Base-by-base conservation (phyloP, 2,113 vertebrate species). In the Rhineura floridana region DNA sequence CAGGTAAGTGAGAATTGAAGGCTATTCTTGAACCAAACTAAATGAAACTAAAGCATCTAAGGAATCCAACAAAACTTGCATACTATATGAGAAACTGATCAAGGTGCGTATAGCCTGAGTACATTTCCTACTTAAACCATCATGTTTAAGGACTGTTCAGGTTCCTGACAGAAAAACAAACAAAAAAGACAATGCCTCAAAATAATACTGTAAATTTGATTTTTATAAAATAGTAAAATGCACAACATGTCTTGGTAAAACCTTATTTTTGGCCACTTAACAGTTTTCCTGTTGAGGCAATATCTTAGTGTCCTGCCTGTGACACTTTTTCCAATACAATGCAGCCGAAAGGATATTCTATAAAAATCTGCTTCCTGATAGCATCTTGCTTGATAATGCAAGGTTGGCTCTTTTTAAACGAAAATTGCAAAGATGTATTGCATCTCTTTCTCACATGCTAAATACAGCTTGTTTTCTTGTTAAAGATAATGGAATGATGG, bases 1-100 rank as follows among this genome's bases (percentile, higher is more conserved):
- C 96, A 97, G 96, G 96, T 97, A 91, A 95, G 96, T 28, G 73
- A 44, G 1, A 1, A 33, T 86, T 76, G 70, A 85, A 82, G 33
- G 0, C 4, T 4, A 42, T 59, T 30, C 5, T 50, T 83, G 21
- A 81, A 79, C 52, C 5, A 6, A 52, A 30, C 2, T 70, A 89
- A 76, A 9, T 3, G 0, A 79, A 75, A 50, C 42, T 17, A 8
- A 48, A 81, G 83, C 80, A 63, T 6, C 55, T 28, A 81, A 84
- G 33, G 4, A 72, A n/a, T 39, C 70, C 0, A 44, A 2, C 63
- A 84, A n/a, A 23, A 19, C 33, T 25, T n/a, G 5, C 52, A 17
- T 77, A 42, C 77, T 87, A 4, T 55, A 21, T 59, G 50, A 76
- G 70, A 85, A 28, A 25, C 30, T 50, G 52, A 28, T 25, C 52